Base-by-base conservation (phyloP, 2,797 vertebrate genomes). In the Sebastes cheni region DNA sequence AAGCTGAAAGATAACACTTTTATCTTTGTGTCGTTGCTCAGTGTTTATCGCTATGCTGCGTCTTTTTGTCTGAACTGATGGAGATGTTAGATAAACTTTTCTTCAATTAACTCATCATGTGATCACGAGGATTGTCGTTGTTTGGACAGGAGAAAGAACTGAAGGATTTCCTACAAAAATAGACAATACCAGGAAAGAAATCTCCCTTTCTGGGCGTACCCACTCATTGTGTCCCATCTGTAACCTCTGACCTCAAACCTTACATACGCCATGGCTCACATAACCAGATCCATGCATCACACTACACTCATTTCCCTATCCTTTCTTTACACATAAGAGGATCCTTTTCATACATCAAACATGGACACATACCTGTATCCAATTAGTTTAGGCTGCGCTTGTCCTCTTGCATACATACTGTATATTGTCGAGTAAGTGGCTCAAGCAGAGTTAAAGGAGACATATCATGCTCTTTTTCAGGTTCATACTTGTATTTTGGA, bases 121-220 rank as follows among this genome's bases (percentile, higher is more conserved):
- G 25, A 80, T 34, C 36, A 39, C 30, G 25, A 83, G 22, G 30
- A 67, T 68, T 81, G 72, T 68, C 81, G 3, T 25, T 13, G 67
- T 85, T 70, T 22, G 77, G 56, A 82, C 22, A 16, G n/a, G 50
- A 61, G 50, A 62, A 67, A 61, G 74, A 84, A 77, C 70, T 67
- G 18, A 52, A 62, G 60, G 59, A 34, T 70, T 71, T 78, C 10
- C 52, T 59, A 8, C 34, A 46, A 75, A 87, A 81, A 54, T 7
- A 86, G 82, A 86, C 87, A 93, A 85, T 82, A 77, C 9, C 77
- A 77, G 89, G 86, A 92, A 91, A 85, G 39, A 78, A 61, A 55
- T 70, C 58, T 75, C 25, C 8, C 20, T 61, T 46, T 80, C 75
- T 70, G 66, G 84, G 85, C 64, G 30, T 80, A 68, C 58, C 67